Evolutionary conservation across 2,888 invertebrate species (phyloP).

Genomic region (Sminthurides aquaticus): DNA sequence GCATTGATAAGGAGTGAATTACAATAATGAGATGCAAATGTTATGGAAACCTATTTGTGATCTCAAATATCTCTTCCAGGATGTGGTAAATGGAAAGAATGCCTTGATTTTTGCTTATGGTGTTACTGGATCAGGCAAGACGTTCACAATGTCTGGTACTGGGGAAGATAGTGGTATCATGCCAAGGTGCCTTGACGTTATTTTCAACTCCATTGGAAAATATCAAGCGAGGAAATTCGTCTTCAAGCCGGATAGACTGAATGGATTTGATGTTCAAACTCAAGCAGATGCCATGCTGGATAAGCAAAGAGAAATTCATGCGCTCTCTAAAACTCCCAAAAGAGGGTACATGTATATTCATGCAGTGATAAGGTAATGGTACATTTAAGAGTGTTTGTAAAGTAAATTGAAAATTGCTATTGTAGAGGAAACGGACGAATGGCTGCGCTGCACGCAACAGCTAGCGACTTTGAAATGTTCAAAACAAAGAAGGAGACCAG

Average conservation of each 20-base stretch:
- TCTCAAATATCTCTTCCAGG: conserved; percentile 47
- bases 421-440: not conserved
- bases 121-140: conserved; percentile 92
- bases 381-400: not conserved
- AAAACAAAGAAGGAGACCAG: conserved; percentile 48
- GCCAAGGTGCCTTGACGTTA: conserved; percentile 78
- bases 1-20: too few species aligned
- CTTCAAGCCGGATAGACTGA: conserved; percentile 87
- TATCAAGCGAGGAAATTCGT: conserved; percentile 79
- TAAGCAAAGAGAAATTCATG: conserved; percentile 44
- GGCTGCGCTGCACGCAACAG: conserved; percentile 2
- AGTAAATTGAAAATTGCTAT: not conserved
- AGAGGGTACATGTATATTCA: conserved; percentile 14
- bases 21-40: too few species aligned
- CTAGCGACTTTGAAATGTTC: conserved; percentile 7
- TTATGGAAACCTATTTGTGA: too few species aligned
- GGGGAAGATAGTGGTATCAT: conserved; percentile 71
- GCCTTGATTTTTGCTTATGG: conserved; percentile 94
- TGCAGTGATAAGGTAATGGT: too few species aligned
- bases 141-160: conserved; percentile 83
- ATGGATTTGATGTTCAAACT: conserved; percentile 84
- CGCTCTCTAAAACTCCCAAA: conserved; percentile 31
- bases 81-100: conserved; percentile 79
- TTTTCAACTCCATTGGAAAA: conserved; percentile 82
- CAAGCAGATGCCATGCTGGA: conserved; percentile 82